phyloP scores from a whole-genome alignment of 2,797 vertebrate genomes.

The Brachyrhaphis roseni region DNA sequence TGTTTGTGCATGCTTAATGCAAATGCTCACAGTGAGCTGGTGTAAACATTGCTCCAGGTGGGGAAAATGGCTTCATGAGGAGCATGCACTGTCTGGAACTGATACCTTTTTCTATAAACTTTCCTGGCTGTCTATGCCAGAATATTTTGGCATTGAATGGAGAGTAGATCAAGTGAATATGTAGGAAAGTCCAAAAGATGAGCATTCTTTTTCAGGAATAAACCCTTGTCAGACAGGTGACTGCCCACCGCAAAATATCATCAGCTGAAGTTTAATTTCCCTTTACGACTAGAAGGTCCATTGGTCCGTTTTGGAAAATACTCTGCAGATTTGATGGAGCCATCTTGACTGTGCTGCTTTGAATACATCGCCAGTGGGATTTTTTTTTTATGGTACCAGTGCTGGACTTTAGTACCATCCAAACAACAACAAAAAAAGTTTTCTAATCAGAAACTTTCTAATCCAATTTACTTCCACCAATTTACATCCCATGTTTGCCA shows the following conservation, averaged over 20 bases:
- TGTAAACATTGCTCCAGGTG: neutral
- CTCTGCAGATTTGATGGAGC: neutral
- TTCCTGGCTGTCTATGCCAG: neutral
- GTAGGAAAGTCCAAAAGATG: neutral
- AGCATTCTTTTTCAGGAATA: neutral
- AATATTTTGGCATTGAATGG: neutral
- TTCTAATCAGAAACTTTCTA: neutral
- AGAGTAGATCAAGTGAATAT: neutral
- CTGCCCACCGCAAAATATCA: neutral
- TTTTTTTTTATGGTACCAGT: neutral
- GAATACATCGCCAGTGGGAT: neutral
- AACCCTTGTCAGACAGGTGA: neutral
- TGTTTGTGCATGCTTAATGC: neutral
- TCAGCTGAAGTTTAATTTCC: neutral
- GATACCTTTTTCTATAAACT: neutral
- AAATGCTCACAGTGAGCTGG: neutral
- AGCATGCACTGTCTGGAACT: neutral
- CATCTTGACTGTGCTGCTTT: neutral
- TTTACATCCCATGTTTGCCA: no score
- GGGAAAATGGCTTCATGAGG: neutral
- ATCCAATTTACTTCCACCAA: neutral
- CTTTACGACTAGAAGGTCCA: neutral
- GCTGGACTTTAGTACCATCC: neutral
- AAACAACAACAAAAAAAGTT: neutral
- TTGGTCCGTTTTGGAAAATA: neutral